Percentiles rank a stretch among this genome's conserved stretches.
Conservation (phyloP, 2,113 vertebrate species). For the Maylandia zebra region DNA sequence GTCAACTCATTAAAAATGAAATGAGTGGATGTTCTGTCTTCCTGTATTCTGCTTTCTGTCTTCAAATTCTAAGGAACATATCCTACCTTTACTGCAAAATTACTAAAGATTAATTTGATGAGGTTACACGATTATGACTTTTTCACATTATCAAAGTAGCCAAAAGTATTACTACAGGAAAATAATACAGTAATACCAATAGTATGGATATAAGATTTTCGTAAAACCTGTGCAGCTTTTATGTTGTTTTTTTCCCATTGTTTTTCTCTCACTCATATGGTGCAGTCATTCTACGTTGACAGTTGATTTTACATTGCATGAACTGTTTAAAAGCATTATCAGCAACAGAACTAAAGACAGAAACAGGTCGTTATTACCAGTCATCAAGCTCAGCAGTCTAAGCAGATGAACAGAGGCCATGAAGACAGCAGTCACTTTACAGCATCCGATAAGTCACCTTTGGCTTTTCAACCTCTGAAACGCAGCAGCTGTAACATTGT, state of each 20-base stretch:
- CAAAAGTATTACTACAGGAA: background rate
- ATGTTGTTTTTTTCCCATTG: background rate
- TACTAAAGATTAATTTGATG: background rate
- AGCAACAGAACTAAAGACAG: background rate
- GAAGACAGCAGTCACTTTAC: background rate
- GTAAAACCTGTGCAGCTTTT: too few species aligned
- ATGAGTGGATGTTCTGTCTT: background rate
- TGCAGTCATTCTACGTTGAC: fast-evolving
- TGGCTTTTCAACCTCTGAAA: background rate
- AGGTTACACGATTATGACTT: background rate
- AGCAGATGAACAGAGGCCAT: background rate
- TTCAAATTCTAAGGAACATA: background rate
- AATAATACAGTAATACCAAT: background rate
- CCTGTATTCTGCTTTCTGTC: background rate
- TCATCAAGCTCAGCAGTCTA: background rate
- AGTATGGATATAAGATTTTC: too few species aligned
- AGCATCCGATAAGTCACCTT: background rate
- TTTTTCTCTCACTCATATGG: background rate
- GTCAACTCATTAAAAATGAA: background rate
- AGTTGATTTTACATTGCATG: fast-evolving
- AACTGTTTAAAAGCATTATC: background rate
- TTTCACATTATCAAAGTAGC: background rate
- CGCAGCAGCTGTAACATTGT: background rate
- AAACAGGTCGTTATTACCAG: background rate
- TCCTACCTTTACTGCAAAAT: background rate